Base-by-base conservation (phyloP, 1,140 invertebrate genomes). In the Octopus sinensis region DNA sequence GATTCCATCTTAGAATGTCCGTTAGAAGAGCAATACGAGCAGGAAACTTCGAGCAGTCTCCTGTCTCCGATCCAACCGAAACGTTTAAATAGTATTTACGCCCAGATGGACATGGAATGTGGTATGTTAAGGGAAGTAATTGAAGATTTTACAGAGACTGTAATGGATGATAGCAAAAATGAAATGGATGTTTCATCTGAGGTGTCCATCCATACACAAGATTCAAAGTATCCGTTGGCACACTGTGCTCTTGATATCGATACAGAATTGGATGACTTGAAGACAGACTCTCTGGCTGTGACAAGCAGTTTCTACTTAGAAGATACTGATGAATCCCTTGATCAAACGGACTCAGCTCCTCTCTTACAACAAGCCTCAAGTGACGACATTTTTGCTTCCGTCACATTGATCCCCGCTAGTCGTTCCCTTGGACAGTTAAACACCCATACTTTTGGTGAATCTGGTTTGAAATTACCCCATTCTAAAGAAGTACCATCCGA, bases 121-220 rank as follows among this genome's bases (percentile, higher is more conserved):
- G 85, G 84, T n/a, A 84, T 89, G n/a, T 76, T 89, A n/a, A 81
- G 86, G 23, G 86, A 87, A 73, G 88, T 86, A 9, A 83, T 89
- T 71, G 84, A 85, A n/a, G 86, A 85, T 51, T 88, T 88, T 80
- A 84, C 84, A 13, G 87, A 88, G 71, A 84, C 86, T 54, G 80
- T 82, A 23, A 78, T 71, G 23, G 83, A 83, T 13, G 86, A 86
- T 17, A 73, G 30, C 5, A 13, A 23, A 73, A 73, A 73, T 17
- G 30, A n/a, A 23, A 73, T 73, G 17, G 68, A 73, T 17, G 68
- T 73, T 23, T 73, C 68, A 13, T 73, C 68, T 13, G 68, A 73
- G 17, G 68, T 73, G 13, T 73, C 30, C 68, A 73, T 73, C 68
- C 68, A 73, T 73, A 23, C 17, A 1, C 17, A 73, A 73, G 30